These are phyloP conservation scores for Nineta flava DNA, from an alignment of 2,888 invertebrate species.

Conservation along the genomic window DNA sequence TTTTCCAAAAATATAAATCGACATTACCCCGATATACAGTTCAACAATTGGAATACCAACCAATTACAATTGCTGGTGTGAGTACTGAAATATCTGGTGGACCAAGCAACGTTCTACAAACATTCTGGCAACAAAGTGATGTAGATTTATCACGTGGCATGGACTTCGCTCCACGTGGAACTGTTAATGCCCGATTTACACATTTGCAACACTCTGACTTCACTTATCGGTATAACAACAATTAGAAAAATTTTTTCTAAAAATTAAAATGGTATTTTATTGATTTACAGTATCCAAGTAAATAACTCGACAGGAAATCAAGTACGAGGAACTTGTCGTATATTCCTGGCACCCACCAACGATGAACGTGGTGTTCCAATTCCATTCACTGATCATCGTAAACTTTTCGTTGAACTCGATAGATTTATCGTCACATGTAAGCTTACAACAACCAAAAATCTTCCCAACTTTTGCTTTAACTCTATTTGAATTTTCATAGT, in stretches of 20 bases:
- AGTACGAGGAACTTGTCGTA: slow-evolving; percentile 45
- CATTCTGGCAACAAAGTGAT: slow-evolving; percentile 68
- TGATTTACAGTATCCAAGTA: slow-evolving; percentile 31
- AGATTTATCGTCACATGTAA: slow-evolving; percentile 47
- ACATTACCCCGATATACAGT: slow-evolving; percentile 47
- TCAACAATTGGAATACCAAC: slow-evolving; percentile 46
- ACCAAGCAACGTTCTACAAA: slow-evolving; percentile 38
- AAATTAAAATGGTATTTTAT: slow-evolving; percentile 4
- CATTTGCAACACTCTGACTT: slow-evolving; percentile 64
- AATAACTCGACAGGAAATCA: slow-evolving; percentile 34
- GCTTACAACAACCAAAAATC: slow-evolving; percentile 17
- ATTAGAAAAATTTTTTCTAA: slow-evolving; percentile 10
- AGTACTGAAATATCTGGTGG: slow-evolving; percentile 35
- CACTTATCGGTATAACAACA: slow-evolving; percentile 48
- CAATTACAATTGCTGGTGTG: slow-evolving; percentile 40
- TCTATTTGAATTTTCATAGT: slow-evolving; percentile 31
- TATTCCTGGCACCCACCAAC: slow-evolving; percentile 50
- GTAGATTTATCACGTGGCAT: slow-evolving; percentile 64
- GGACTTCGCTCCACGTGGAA: slow-evolving; percentile 64
- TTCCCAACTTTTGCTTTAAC: neutral
- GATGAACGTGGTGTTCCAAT: slow-evolving; percentile 50
- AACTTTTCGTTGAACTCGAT: slow-evolving; percentile 55
- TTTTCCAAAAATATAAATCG: slow-evolving; percentile 60
- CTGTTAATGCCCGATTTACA: slow-evolving; percentile 54
- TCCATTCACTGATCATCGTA: slow-evolving; percentile 43